Conservation (phyloP, 2,113 vertebrate species). For the Cyanoramphus novaezelandiae region DNA sequence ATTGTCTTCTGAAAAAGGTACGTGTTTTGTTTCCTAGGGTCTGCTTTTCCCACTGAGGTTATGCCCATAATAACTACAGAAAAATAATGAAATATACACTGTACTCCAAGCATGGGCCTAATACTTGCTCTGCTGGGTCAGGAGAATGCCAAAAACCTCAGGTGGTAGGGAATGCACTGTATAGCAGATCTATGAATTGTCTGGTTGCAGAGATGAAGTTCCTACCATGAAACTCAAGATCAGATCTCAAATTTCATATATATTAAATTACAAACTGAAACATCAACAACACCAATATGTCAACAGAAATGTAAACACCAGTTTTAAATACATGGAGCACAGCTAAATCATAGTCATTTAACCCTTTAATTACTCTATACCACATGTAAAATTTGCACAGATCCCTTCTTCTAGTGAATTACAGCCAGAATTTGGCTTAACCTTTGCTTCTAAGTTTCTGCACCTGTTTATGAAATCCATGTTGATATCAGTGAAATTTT, state of each 20-base stretch:
- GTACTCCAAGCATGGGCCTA: not conserved
- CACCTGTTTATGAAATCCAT: not conserved
- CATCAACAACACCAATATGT: not conserved
- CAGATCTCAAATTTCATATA: not conserved
- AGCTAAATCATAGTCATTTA: not conserved
- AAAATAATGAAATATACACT: not conserved
- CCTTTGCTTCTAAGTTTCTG: not conserved
- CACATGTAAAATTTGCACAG: rapidly evolving
- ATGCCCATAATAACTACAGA: not conserved
- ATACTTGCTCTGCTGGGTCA: not conserved
- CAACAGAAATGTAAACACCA: not conserved
- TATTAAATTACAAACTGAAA: not conserved
- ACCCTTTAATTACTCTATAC: not conserved
- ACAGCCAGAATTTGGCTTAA: not conserved
- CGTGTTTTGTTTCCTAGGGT: not conserved
- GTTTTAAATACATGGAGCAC: not conserved
- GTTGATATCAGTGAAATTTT: not conserved
- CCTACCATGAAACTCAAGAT: not conserved
- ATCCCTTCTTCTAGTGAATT: not conserved
- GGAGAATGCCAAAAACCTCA: not conserved
- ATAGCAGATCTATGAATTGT: not conserved
- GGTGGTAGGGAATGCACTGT: not conserved
- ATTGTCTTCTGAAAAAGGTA: rapidly evolving
- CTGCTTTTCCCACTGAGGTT: not conserved
- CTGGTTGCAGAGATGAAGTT: not conserved